These are phyloP conservation scores for Odocoileus virginianus DNA, from an alignment of 2,113 vertebrate species.

Conservation along the genomic window DNA sequence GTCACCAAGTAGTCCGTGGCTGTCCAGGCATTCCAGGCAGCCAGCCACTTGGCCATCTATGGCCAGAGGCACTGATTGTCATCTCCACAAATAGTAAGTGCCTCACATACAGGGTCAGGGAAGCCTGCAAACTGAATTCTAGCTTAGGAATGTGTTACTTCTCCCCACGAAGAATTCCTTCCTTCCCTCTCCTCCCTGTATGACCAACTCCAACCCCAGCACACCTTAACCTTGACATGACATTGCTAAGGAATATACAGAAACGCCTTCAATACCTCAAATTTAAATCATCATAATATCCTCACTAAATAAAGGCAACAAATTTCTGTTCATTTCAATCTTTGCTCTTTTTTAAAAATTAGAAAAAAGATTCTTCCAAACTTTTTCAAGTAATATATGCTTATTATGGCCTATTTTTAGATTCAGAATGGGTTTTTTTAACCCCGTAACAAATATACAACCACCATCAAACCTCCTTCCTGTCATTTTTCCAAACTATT, in stretches of 20 bases:
- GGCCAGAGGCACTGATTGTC: not conserved
- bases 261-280: not conserved
- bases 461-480: not conserved
- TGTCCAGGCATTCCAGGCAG: not conserved
- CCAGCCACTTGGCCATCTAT: not conserved
- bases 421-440: not conserved
- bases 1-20: not conserved
- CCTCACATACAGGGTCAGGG: fast-evolving
- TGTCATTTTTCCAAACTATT: not conserved
- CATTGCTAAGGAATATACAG: not conserved
- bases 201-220: not conserved
- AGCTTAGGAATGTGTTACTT: not conserved
- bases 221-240: not conserved
- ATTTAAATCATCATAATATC: not conserved
- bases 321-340: not conserved
- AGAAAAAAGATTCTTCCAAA: not conserved
- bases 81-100: not conserved
- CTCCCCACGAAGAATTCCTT: not conserved
- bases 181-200: not conserved
- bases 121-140: not conserved
- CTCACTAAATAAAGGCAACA: not conserved
- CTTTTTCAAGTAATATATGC: not conserved
- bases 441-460: not conserved
- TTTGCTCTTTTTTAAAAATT: not conserved
- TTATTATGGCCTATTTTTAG: not conserved